phyloP scores from a whole-genome alignment of 2,113 vertebrate genomes.

The Leptodactylus fuscus region DNA sequence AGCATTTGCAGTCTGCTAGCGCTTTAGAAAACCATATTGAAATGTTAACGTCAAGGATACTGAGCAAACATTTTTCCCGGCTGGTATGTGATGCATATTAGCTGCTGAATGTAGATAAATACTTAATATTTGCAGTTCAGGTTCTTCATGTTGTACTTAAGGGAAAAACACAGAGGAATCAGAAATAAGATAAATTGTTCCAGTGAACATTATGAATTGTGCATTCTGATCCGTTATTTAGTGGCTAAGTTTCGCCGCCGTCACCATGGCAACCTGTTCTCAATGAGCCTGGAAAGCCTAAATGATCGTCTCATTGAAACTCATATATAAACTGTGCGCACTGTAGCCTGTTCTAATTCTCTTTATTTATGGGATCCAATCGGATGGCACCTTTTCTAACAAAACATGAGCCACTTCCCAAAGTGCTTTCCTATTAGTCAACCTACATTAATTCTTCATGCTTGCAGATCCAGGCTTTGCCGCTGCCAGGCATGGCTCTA shows the following conservation, averaged over 20 bases:
- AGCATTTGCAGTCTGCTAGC: neutral
- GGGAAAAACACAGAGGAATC: constrained; percentile 39
- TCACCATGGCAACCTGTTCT: constrained; percentile 68
- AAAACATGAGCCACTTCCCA: constrained; percentile 59
- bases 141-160: constrained; percentile 25
- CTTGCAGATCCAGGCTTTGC: constrained; percentile 59
- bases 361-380: constrained; percentile 55
- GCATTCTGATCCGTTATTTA: constrained; percentile 55
- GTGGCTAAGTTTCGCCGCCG: constrained; percentile 63
- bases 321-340: constrained; percentile 67
- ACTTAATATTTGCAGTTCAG: constrained; percentile 17
- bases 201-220: constrained; percentile 51
- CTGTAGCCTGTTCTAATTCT: constrained; percentile 61
- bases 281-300: constrained; percentile 63
- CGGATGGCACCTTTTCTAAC: constrained; percentile 61
- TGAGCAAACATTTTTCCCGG: neutral
- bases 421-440: constrained; percentile 59
- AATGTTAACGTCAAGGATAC: neutral
- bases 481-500: constrained; percentile 52
- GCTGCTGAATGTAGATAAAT: constrained; percentile 29
- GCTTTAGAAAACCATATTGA: neutral
- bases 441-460: constrained; percentile 65
- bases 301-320: constrained; percentile 66
- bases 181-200: constrained; percentile 52
- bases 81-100: neutral